Evolutionary conservation across 2,888 invertebrate species (phyloP).

Genomic region (Ctena decussata): DNA sequence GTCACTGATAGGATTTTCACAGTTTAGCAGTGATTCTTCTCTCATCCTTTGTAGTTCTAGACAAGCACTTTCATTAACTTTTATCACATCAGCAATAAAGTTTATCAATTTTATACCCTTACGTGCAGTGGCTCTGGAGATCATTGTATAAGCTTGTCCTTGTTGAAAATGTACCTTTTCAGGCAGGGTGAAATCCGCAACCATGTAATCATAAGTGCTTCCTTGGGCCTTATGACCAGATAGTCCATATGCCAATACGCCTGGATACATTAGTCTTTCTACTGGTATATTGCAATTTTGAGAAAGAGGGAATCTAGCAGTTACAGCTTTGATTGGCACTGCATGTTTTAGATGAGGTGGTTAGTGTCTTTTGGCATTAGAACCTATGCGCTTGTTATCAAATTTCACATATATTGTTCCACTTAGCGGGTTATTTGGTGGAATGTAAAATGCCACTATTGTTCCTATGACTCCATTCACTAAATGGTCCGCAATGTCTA

Average conservation of each 20-base stretch:
- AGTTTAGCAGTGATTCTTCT: not conserved
- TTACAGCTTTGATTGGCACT: slow-evolving; percentile 32
- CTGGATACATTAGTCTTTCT: slow-evolving; percentile 42
- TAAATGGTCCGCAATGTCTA: slow-evolving; percentile 46
- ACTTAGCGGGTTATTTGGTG: slow-evolving; percentile 26
- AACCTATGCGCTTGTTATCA: slow-evolving; percentile 38
- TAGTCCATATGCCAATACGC: slow-evolving; percentile 34
- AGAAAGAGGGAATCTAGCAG: slow-evolving; percentile 7
- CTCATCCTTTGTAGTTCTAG: not conserved
- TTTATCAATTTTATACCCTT: slow-evolving; percentile 35
- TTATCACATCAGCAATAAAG: slow-evolving; percentile 18
- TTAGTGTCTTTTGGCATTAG: slow-evolving; percentile 16
- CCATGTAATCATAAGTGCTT: slow-evolving; percentile 35
- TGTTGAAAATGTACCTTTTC: slow-evolving; percentile 8
- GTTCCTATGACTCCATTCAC: slow-evolving; percentile 49
- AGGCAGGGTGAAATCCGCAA: slow-evolving; percentile 34
- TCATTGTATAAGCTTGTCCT: slow-evolving; percentile 47
- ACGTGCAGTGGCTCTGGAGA: slow-evolving; percentile 45
- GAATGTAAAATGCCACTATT: slow-evolving; percentile 19
- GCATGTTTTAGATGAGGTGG: slow-evolving; percentile 14
- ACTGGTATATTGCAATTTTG: slow-evolving; percentile 15
- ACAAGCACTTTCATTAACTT: not conserved
- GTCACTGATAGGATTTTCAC: not conserved
- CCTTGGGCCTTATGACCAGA: slow-evolving; percentile 48
- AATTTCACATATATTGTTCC: slow-evolving; percentile 39